phyloP scores from a whole-genome alignment of 2,888 invertebrate species.

The Keiferia lycopersicella region DNA sequence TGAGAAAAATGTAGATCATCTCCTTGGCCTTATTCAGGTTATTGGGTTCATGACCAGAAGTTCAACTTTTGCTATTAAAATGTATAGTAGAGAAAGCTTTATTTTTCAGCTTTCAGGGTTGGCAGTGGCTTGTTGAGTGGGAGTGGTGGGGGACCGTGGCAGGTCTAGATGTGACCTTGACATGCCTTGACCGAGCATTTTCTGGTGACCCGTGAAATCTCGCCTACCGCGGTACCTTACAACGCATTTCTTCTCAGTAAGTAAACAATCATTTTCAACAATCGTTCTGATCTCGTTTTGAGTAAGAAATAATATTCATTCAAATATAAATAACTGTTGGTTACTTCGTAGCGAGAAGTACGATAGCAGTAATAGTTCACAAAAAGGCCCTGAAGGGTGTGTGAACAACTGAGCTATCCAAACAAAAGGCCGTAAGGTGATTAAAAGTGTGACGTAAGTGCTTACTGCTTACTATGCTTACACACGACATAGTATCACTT shows the following conservation, averaged over 20 bases:
- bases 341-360: too few species aligned
- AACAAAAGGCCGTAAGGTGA: background rate
- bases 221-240: slow-evolving; percentile 21
- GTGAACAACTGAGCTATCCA: background rate
- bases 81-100: background rate
- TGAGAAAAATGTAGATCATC: slow-evolving; percentile 18
- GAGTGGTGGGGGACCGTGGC: slow-evolving; percentile 1
- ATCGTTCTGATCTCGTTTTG: background rate
- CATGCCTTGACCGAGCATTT: slow-evolving; percentile 30
- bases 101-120: slow-evolving; percentile 16
- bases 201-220: slow-evolving; percentile 24
- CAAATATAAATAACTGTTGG: too few species aligned
- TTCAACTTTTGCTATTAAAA: background rate
- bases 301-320: too few species aligned
- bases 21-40: slow-evolving; percentile 17
- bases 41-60: background rate
- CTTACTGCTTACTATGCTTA: background rate
- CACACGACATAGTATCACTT: background rate
- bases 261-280: background rate
- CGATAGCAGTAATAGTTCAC: background rate
- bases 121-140: background rate
- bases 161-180: slow-evolving; percentile 25
- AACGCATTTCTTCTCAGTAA: background rate
- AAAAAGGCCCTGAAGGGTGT: background rate
- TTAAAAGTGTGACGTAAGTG: slow-evolving; percentile 5